Conservation (phyloP, 2,113 vertebrate species). For the Cavia porcellus region DNA sequence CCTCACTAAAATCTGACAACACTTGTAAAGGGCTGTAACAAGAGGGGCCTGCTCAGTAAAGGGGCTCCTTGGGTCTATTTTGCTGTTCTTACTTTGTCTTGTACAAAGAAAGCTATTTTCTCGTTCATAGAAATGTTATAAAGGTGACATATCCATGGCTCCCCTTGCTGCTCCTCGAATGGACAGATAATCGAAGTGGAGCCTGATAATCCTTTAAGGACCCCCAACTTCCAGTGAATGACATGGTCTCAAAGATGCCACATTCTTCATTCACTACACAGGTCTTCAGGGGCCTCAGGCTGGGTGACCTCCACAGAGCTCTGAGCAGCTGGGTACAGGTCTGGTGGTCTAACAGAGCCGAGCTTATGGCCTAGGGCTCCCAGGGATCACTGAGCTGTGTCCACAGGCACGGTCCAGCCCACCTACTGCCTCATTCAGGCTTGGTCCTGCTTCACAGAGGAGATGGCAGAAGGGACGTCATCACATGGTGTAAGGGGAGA, state of each 20-base stretch:
- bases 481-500: not conserved
- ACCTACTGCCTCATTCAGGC: not conserved
- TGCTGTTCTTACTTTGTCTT: not conserved
- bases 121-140: not conserved
- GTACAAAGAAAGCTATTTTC: not conserved
- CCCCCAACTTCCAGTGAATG: not conserved
- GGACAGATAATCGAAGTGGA: too few species aligned
- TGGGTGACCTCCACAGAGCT: not conserved
- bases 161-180: not conserved
- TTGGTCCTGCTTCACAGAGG: not conserved
- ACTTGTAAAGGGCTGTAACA: not conserved
- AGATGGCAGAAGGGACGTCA: not conserved
- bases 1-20: not conserved
- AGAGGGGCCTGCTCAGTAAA: not conserved
- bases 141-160: not conserved
- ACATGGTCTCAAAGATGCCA: not conserved
- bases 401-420: not conserved
- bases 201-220: not conserved
- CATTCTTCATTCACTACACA: not conserved
- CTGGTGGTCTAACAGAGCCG: not conserved
- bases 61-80: not conserved
- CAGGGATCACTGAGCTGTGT: not conserved
- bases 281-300: not conserved
- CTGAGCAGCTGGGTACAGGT: not conserved
- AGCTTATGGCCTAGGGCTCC: not conserved